phyloP scores from a whole-genome alignment of 1,140 invertebrate species.

The Drosophila ficusphila region DNA sequence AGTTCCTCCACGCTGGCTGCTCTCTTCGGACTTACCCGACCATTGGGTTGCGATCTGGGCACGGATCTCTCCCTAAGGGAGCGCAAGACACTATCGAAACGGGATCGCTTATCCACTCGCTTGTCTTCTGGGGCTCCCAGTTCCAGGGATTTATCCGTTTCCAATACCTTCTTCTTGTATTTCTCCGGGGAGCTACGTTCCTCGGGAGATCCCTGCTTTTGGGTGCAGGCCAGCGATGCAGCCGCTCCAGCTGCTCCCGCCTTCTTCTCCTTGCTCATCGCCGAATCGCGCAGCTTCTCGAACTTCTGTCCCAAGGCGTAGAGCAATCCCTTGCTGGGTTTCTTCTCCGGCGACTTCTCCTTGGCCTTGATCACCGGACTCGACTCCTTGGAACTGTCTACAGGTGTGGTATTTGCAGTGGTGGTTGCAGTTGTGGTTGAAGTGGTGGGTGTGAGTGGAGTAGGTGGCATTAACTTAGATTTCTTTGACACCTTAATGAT shows the following conservation, averaged over 20 bases:
- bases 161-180: constrained; percentile 55
- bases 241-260: not conserved
- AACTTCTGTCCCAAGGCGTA: constrained; percentile 88
- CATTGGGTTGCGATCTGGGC: constrained; percentile 84
- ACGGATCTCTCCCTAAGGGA: constrained; percentile 88
- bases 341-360: constrained; percentile 79
- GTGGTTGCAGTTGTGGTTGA: constrained; percentile 35
- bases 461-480: constrained; percentile 71
- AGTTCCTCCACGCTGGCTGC: constrained; percentile 89
- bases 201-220: constrained; percentile 58
- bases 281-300: constrained; percentile 86
- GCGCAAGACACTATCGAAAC: constrained; percentile 85
- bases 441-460: constrained; percentile 39
- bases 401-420: constrained; percentile 66
- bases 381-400: constrained; percentile 71
- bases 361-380: constrained; percentile 63
- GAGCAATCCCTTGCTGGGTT: constrained; percentile 78
- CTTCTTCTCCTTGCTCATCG: constrained; percentile 80
- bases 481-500: constrained; percentile 73
- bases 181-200: constrained; percentile 49
- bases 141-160: constrained; percentile 12
- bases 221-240: constrained; percentile 42
- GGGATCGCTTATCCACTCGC: constrained; percentile 77
- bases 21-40: constrained; percentile 86
- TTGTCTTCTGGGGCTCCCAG: constrained; percentile 33